phyloP scores from a whole-genome alignment of 2,888 invertebrate species.

The Chromoteleia sp. region DNA sequence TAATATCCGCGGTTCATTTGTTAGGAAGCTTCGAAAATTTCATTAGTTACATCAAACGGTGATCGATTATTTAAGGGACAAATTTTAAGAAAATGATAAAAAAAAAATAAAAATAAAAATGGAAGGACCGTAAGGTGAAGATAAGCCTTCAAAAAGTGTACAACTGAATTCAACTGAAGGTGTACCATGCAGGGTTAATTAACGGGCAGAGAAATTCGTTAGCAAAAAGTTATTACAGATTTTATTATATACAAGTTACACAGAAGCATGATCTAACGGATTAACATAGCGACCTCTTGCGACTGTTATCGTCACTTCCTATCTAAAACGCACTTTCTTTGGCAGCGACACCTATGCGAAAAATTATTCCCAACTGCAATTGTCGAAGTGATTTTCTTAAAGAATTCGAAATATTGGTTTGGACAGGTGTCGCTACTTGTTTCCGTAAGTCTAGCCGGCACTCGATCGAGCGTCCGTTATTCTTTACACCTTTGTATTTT shows the following conservation, averaged over 20 bases:
- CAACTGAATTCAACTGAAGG: not conserved
- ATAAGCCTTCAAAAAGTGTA: not conserved
- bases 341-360: constrained; percentile 21
- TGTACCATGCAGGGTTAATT: constrained; percentile 71
- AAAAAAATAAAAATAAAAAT: not conserved
- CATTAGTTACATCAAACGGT: constrained; percentile 23
- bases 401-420: constrained; percentile 11
- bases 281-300: constrained; percentile 37
- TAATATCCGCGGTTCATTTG: constrained; percentile 1
- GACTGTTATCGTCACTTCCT: constrained; percentile 20
- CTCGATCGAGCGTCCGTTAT: no score
- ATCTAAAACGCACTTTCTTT: constrained; percentile 33
- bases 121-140: not conserved
- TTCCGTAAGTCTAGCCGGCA: no score
- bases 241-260: constrained; percentile 82
- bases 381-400: no score
- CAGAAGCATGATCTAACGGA: constrained; percentile 72
- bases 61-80: constrained; percentile 24
- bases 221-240: constrained; percentile 79
- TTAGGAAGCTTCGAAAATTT: constrained; percentile 19
- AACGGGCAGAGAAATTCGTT: constrained; percentile 74
- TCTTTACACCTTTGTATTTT: no score
- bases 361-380: constrained; percentile 21
- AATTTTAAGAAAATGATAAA: not conserved
- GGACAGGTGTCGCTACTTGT: not conserved